Evolutionary conservation across 1,140 invertebrate species (phyloP).

Genomic region (Achatina immaculata): DNA sequence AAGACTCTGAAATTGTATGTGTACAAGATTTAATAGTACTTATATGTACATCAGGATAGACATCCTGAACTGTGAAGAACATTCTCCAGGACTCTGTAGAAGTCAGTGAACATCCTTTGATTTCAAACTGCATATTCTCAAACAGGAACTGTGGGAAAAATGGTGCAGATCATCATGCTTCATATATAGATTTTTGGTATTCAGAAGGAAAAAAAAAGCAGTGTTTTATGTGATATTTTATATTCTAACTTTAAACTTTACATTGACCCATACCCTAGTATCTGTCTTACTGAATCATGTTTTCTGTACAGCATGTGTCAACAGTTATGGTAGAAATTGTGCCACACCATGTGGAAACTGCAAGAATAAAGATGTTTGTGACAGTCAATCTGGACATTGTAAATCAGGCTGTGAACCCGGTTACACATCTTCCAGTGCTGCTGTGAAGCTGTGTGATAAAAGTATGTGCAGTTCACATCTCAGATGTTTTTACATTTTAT

Average conservation of each 20-base stretch:
- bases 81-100: no score
- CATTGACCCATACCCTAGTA: not conserved
- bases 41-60: no score
- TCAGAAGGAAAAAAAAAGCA: no score
- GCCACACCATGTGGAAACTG: constrained; percentile 40
- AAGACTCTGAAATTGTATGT: no score
- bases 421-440: constrained; percentile 14
- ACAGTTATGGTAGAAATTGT: constrained; percentile 46
- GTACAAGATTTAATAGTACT: no score
- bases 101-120: not conserved
- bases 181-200: not conserved
- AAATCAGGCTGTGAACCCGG: constrained; percentile 43
- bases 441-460: constrained; percentile 1
- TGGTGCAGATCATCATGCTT: no score
- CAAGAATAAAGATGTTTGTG: constrained; percentile 44
- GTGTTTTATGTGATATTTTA: no score
- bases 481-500: not conserved
- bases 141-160: no score
- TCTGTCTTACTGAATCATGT: constrained; percentile 43
- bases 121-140: no score
- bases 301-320: constrained; percentile 4
- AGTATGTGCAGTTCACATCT: not conserved
- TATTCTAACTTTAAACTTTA: no score
- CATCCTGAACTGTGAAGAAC: no score
- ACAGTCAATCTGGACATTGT: constrained; percentile 45